A percentile compares a stretch with the other conserved stretches of the same genome.
phyloP scores from a whole-genome alignment of 2,113 vertebrate genomes.

The Eolophus roseicapilla region DNA sequence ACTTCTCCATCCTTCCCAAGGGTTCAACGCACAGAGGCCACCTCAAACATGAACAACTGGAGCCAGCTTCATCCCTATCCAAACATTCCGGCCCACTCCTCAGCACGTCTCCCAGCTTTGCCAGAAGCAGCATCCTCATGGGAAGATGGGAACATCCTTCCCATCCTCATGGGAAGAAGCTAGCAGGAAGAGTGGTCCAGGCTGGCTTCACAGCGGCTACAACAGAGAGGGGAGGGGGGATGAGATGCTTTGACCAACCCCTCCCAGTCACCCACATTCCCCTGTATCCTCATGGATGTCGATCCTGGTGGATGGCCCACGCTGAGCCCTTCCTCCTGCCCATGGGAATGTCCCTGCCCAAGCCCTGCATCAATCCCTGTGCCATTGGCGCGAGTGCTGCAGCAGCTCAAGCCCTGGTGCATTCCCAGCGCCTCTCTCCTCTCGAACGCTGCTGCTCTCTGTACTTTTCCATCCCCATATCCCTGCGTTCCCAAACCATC shows the following conservation, averaged over 20 bases:
- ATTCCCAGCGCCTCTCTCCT: slow-evolving; percentile 13
- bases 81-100: neutral
- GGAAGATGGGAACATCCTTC: neutral
- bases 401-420: slow-evolving; percentile 39
- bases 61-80: neutral
- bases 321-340: neutral
- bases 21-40: neutral
- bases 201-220: neutral
- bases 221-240: neutral
- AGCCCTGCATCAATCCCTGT: neutral
- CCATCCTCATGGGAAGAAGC: neutral
- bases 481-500: neutral
- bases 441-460: slow-evolving; percentile 22
- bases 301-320: neutral
- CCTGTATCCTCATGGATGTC: neutral
- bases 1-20: neutral
- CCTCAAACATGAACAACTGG: neutral
- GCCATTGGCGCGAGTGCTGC: slow-evolving; percentile 18
- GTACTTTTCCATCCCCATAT: slow-evolving; percentile 52
- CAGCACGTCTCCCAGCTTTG: neutral
- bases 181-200: neutral
- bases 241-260: neutral
- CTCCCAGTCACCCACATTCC: neutral
- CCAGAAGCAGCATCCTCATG: neutral
- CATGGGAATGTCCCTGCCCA: neutral